A percentile compares a stretch with the other conserved stretches of the same genome.
These are phyloP conservation scores for Pteropus alecto DNA, from an alignment of 2,113 vertebrate species.

Conservation along the genomic window DNA sequence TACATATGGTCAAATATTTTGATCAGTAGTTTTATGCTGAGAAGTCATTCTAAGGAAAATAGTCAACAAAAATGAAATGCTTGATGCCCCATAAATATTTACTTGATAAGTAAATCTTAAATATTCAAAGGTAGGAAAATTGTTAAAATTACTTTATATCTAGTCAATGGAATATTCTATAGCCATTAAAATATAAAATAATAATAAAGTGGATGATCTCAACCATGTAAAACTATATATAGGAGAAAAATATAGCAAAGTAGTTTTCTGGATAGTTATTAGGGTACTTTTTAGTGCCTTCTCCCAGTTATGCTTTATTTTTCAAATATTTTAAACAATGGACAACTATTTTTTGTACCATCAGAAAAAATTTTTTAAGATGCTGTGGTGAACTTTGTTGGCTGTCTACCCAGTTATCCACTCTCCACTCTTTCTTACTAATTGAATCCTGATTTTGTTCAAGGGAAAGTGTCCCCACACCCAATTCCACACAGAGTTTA, in stretches of 20 bases:
- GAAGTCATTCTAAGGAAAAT: conserved; percentile 1
- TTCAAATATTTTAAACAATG: not conserved
- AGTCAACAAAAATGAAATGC: conserved; percentile 31
- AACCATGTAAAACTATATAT: not conserved
- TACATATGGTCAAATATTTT: not conserved
- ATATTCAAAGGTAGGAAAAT: not conserved
- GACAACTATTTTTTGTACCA: not conserved
- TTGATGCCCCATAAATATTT: not conserved
- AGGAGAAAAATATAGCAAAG: not conserved
- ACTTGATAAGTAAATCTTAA: not conserved
- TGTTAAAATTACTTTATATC: not conserved
- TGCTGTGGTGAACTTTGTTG: not conserved
- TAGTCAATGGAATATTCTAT: not conserved
- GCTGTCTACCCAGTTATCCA: not conserved
- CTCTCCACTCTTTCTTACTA: not conserved
- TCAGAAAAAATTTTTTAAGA: not conserved
- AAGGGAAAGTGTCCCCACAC: not conserved
- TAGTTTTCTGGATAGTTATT: not conserved
- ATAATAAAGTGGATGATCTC: not conserved
- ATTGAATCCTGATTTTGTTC: not conserved
- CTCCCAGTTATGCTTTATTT: conserved; percentile 16
- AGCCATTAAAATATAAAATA: not conserved
- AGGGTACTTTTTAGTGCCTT: not conserved
- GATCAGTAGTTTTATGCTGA: conserved; percentile 12
- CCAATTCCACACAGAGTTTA: not conserved